phyloP scores from a whole-genome alignment of 2,888 invertebrate species.

The Cheilosia grossa region DNA sequence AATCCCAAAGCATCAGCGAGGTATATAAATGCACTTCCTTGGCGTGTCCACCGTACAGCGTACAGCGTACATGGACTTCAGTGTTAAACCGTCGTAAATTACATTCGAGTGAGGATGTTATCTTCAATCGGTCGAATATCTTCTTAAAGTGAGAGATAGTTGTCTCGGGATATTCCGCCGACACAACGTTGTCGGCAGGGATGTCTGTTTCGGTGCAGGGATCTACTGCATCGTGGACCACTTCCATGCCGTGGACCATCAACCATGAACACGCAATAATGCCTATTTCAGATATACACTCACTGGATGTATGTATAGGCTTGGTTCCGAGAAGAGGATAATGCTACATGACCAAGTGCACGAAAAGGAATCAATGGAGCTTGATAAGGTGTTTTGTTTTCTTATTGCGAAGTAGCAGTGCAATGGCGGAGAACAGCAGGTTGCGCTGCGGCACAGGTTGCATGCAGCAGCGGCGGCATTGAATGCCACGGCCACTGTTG shows the following conservation, averaged over 20 bases:
- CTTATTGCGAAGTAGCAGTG: conserved; percentile 43
- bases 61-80: conserved; percentile 58
- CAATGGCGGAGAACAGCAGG: conserved; percentile 33
- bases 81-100: conserved; percentile 72
- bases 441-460: conserved; percentile 55
- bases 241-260: conserved; percentile 21
- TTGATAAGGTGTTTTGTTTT: conserved; percentile 70
- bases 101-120: conserved; percentile 72
- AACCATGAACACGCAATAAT: conserved; percentile 46
- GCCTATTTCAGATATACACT: conserved; percentile 44
- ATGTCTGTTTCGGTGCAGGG: conserved; percentile 24
- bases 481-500: conserved; percentile 31
- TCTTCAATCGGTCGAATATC: conserved; percentile 70
- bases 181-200: conserved; percentile 57
- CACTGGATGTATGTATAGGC: conserved; percentile 25
- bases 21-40: conserved; percentile 13
- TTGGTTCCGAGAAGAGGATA: conserved; percentile 51
- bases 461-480: conserved; percentile 15
- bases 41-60: conserved; percentile 4
- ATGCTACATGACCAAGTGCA: conserved; percentile 57
- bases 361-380: conserved; percentile 71
- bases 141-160: conserved; percentile 70
- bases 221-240: conserved; percentile 54
- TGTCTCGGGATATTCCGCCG: conserved; percentile 45
- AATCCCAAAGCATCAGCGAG: background rate